Conservation (phyloP, 2,888 invertebrate genomes). For the Eilema griseolum region DNA sequence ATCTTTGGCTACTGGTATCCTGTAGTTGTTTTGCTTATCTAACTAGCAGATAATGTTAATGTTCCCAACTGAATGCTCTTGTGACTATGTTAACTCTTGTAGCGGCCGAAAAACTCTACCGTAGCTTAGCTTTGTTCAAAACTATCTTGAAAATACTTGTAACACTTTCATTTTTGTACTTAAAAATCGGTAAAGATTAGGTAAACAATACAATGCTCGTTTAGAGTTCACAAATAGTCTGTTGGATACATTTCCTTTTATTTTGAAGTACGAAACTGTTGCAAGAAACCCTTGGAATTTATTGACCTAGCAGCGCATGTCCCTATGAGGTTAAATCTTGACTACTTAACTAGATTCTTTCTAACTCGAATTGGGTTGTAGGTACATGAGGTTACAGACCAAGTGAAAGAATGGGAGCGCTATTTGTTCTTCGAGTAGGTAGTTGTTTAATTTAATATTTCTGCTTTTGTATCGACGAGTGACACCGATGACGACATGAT, state of each 20-base stretch:
- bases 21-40: background rate
- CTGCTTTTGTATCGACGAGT: too few relatives aligned
- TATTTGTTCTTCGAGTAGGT: too few relatives aligned
- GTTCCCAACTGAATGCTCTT: background rate
- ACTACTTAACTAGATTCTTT: too few relatives aligned
- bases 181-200: background rate
- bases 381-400: too few relatives aligned
- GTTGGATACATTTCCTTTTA: background rate
- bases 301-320: too few relatives aligned
- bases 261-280: background rate
- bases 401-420: too few relatives aligned
- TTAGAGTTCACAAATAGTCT: background rate
- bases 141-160: background rate
- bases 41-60: slow-evolving; percentile 3
- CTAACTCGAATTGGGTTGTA: too few relatives aligned
- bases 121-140: background rate
- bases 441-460: too few relatives aligned
- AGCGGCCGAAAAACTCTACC: background rate
- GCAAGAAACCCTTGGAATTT: background rate
- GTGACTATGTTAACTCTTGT: background rate
- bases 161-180: slow-evolving; percentile 5
- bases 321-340: too few relatives aligned
- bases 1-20: background rate
- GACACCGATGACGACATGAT: too few relatives aligned
- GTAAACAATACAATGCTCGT: background rate